Evolutionary conservation across 2,888 invertebrate species (phyloP), one percentile per base, ranked within the genome.

Genomic region (Archips xylosteana): DNA sequence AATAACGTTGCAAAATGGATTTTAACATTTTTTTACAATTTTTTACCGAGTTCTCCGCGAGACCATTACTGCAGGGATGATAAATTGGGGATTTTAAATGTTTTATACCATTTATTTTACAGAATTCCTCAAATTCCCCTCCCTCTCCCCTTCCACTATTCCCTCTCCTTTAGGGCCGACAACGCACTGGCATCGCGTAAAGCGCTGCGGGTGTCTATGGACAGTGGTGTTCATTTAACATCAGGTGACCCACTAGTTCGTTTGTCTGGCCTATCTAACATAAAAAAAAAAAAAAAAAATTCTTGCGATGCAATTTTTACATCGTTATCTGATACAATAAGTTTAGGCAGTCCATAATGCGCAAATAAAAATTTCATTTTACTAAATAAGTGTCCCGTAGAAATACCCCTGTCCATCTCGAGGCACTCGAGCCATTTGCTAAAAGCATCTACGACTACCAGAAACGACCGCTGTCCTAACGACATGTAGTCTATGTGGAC

Each of bases 371-470:
- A 8, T 13, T n/a, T 15, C 6, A 68, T 15, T 34, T 49, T 10
- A 2, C 2, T n/a, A 12, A 68, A 60, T 36, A 68, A 60, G 10
- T 60, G 47, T 68, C 36, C 47, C 47, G 68, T 60, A 60, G 60
- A 60, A 34, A 60, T 60, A 60, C 68, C 34, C 34, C 45, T 36
- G 10, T 34, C n/a, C 68, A 60, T 68, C 32, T 68, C 47, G 10
- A 68, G 10, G 49, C 68, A 68, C 60, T 60, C 68, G n/a, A 68
- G 60, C 68, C 60, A 68, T 34, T 68, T 67, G 45, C 67, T 67
- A 59, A 45, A 47, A n/a, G 67, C 45, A 42, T 67, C 59, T 45
- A 67, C 67, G 32, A 67, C 67, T 34, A 67, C 47, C 59, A 67
- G 59, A 67, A 59, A 59, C 34, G 45, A 34, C 32, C 45, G 59